Evolutionary conservation across 1,140 invertebrate genomes (phyloP), one percentile per base, ranked within the genome.

Genomic region (Brachionus calyciflorus): DNA sequence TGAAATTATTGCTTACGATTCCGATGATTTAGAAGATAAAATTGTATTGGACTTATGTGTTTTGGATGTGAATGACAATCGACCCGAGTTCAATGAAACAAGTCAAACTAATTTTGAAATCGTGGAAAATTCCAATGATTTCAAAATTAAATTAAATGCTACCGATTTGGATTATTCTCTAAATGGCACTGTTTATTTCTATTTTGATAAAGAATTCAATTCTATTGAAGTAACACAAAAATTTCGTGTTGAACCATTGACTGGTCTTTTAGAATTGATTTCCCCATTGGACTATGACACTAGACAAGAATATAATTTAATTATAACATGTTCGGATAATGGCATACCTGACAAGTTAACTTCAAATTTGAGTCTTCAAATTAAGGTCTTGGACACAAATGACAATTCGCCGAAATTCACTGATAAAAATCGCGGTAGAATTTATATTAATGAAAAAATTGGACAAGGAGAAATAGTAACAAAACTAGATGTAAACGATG

Each of bases 31-130:
- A 4, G 69, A 73, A 26, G 69, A 55, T 51, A 12, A 73, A 37
- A 28, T 73, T 0, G 51, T 33, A 7, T 37, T 73, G n/a, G 46
- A 51, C 4, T 24, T 73, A 26, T 40, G 44, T 51, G 51, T 73
- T 12, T 49, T 73, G 46, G 69, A 73, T 28, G 51, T 73, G 5
- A 73, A 73, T 73, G 69, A 73, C 33, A 73, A 73, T n/a, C 21
- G 14, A 12, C 69, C 69, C 3, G 28, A 17, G 12, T 51, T 73
- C 40, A 46, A 40, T 28, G 24, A 26, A 0, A n/a, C 28, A n/a
- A 26, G 24, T 49, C 5, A 51, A n/a, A 26, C 19, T 21, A 46
- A 73, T 1, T 49, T 26, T 33, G 19, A 51, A 40, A 55, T 73
- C 1, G 51, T 41, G 5, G 69, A 73, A 40, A 55, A 73, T 48